Percentiles rank a stretch among this genome's conserved stretches.
These are phyloP conservation scores for Clarias pachynema DNA, from an alignment of 2,797 vertebrate genomes.

Conservation along the genomic window DNA sequence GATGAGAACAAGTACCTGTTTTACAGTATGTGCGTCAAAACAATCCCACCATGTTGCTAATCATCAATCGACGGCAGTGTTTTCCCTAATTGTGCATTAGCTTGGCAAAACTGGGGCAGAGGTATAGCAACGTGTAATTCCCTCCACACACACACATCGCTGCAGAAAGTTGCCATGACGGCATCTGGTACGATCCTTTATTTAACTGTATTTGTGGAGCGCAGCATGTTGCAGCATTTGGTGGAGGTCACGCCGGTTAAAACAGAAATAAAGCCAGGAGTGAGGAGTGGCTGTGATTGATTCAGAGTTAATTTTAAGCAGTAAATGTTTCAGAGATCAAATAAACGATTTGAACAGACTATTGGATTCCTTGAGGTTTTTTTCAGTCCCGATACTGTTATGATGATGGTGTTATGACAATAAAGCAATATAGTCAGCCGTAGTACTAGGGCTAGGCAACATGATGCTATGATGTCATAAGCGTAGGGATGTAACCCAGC, in stretches of 20 bases:
- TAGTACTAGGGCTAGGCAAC: neutral
- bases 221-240: conserved; percentile 69
- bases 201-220: conserved; percentile 73
- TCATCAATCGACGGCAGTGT: conserved; percentile 26
- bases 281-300: conserved; percentile 2
- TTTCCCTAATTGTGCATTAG: conserved; percentile 36
- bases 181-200: conserved; percentile 51
- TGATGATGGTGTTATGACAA: neutral
- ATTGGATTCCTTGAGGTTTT: neutral
- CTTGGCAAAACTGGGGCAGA: neutral
- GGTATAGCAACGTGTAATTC: conserved; percentile 4
- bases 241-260: conserved; percentile 49
- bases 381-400: neutral
- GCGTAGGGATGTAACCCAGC: neutral
- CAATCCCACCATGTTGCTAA: conserved; percentile 28
- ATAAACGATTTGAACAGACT: neutral
- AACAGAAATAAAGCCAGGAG: conserved; percentile 13
- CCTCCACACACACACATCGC: neutral
- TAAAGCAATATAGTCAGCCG: neutral
- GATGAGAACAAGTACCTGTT: neutral
- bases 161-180: conserved; percentile 3
- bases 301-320: neutral
- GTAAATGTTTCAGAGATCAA: neutral
- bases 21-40: conserved; percentile 23
- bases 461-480: too few species aligned